phyloP scores from a whole-genome alignment of 2,113 vertebrate genomes.

The Pagrus major region DNA sequence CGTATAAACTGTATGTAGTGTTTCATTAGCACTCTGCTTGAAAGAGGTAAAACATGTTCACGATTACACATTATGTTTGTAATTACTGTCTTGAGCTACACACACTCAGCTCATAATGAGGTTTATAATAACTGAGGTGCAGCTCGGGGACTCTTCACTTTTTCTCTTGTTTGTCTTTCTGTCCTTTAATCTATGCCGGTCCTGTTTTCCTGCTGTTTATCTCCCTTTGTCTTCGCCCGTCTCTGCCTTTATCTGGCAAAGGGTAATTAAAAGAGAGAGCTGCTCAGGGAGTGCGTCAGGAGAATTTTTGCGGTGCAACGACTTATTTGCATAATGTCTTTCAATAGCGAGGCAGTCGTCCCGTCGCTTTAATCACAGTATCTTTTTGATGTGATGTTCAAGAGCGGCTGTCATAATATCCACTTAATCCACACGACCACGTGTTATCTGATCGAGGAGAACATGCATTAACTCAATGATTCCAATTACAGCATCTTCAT shows the following conservation, averaged over 20 bases:
- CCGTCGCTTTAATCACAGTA: neutral
- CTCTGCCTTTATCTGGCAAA: neutral
- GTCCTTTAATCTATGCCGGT: neutral
- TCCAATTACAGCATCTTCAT: neutral
- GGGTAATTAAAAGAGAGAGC: conserved; percentile 14
- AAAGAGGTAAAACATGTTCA: neutral
- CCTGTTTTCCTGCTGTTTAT: conserved; percentile 6
- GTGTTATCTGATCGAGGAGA: neutral
- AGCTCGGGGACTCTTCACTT: neutral
- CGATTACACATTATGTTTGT: neutral
- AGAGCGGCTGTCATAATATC: neutral
- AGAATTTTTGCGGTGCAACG: neutral
- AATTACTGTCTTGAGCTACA: neutral
- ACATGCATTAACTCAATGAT: neutral
- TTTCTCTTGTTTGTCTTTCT: neutral
- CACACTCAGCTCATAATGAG: neutral
- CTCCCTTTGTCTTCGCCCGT: neutral
- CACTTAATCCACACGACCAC: neutral
- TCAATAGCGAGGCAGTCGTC: neutral
- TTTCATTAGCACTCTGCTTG: neutral
- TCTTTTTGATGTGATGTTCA: neutral
- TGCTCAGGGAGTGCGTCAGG: neutral
- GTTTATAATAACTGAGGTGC: neutral
- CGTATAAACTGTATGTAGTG: too few relatives aligned
- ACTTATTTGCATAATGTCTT: conserved; percentile 34